These are phyloP conservation scores for Flexamia atlantica DNA, from an alignment of 2,888 invertebrate species.

Conservation along the genomic window DNA sequence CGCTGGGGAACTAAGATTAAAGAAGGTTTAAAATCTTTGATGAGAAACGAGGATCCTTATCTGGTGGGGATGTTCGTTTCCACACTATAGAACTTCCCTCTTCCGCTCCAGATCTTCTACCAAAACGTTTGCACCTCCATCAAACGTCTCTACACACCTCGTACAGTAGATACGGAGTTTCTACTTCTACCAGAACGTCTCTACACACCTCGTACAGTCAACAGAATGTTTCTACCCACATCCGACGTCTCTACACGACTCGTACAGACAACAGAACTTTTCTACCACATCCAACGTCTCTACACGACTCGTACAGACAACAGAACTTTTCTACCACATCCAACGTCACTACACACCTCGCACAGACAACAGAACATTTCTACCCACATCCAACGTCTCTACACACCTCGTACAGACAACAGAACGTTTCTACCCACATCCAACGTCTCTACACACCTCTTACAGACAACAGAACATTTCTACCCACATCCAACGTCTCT, in stretches of 20 bases:
- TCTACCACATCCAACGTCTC: too few relatives aligned
- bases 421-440: background rate
- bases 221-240: background rate
- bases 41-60: background rate
- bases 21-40: conserved; percentile 19
- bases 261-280: background rate
- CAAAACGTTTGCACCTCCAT: background rate
- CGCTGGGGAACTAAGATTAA: background rate
- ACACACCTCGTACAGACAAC: background rate
- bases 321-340: background rate
- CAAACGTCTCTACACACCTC: background rate
- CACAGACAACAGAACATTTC: background rate
- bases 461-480: background rate
- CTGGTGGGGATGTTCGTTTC: background rate
- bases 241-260: too few relatives aligned
- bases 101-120: too few relatives aligned
- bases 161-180: background rate
- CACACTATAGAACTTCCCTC: background rate
- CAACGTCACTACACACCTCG: background rate
- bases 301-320: background rate
- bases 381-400: too few relatives aligned
- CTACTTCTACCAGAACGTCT: too few relatives aligned
- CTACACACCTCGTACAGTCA: background rate
- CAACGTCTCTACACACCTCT: background rate
- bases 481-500: too few relatives aligned